Percentiles rank a stretch among this genome's conserved stretches.
Conservation (phyloP, 2,797 vertebrate genomes). For the Macropus fuliginosus region DNA sequence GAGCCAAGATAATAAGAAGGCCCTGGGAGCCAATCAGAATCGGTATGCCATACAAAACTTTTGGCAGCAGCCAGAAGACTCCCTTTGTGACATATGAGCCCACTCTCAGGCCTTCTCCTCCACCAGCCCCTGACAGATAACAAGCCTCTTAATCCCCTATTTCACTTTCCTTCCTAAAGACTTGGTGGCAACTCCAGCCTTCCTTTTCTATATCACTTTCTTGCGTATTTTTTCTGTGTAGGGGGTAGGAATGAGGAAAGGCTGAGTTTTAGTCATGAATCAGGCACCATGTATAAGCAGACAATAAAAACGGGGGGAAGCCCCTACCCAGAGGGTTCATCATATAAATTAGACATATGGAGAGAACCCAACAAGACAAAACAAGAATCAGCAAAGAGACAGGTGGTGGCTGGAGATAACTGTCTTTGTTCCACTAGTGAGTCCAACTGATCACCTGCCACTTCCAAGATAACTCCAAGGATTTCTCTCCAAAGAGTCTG, state of each 20-base stretch:
- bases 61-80: background rate
- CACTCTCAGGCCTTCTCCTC: background rate
- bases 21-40: background rate
- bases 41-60: background rate
- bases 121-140: background rate
- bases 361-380: constrained; percentile 54
- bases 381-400: constrained; percentile 48
- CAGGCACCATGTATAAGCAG: constrained; percentile 23
- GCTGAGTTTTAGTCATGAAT: constrained; percentile 51
- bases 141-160: background rate
- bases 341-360: constrained; percentile 52
- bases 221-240: constrained; percentile 13
- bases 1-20: constrained; percentile 5
- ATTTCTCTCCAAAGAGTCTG: constrained; percentile 3
- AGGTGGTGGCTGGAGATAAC: constrained; percentile 63
- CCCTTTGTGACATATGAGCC: background rate
- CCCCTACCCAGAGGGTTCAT: constrained; percentile 58
- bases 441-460: constrained; percentile 58
- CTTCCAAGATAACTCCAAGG: constrained; percentile 24
- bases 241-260: background rate
- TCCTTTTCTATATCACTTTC: background rate
- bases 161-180: background rate
- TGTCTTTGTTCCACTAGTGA: constrained; percentile 55
- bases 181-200: background rate
- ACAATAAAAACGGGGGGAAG: background rate